Base-by-base conservation (phyloP, 2,888 invertebrate genomes). In the Nudaria mundana region DNA sequence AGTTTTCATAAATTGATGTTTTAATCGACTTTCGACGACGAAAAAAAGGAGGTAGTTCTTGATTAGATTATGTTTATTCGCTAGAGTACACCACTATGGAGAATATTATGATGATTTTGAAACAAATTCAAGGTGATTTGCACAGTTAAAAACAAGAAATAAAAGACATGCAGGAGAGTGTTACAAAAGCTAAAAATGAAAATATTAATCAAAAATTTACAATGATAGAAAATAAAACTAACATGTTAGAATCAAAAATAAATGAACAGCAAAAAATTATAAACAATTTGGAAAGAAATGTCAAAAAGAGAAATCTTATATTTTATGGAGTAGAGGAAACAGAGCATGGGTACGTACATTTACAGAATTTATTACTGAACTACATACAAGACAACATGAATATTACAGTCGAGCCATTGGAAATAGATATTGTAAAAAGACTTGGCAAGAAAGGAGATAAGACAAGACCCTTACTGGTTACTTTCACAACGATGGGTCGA, bases 201-300 rank as follows among this genome's bases (percentile, higher is more conserved):
- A 24, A 32, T 10, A 32, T 32, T n/a, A 23, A 15, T 8, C 6
- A 31, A 18, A 22, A 31, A 22, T 31, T 31, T 31, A 22, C 7
- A 23, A 2, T 15, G 8, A 23, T 32, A 4, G 32, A 32, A 32
- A 32, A 13, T 12, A 32, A n/a, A 32, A 7, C 18, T 5, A 22
- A n/a, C 2, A 14, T 1, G 3, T 5, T 32, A 14, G 14, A 32
- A 32, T 4, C 12, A 18, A 32, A 23, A 32, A 8, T 15, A 23
- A 20, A 23, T 14, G 8, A 32, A 23, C n/a, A 32, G 12, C 14
- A 13, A 23, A 14, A 32, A 23, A 32, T 2, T 14, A 23, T 32
- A 1, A 3, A 32, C 5, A 11, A 31, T 23, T 32, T 23, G n/a
- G 32, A 31, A 25, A 26, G 8, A 12, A 2, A 32, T 12, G 1